Conservation (phyloP, 64 coral and sea anemone genomes). For the Astreopora myriophthalma region DNA sequence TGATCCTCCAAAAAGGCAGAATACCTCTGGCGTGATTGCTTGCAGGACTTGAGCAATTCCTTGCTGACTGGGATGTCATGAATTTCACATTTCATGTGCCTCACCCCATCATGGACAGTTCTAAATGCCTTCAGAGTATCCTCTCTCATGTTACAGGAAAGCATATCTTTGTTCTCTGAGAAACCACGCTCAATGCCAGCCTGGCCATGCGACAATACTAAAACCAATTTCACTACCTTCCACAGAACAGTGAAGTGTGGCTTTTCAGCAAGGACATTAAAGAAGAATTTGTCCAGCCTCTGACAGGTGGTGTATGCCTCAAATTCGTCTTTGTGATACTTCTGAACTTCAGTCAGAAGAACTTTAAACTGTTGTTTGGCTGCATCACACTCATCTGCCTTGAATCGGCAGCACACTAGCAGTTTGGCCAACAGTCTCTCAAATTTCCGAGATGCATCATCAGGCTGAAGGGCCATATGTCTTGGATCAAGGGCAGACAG, state of each 20-base stretch:
- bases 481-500: slow-evolving; percentile 30
- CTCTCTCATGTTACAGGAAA: slow-evolving; percentile 59
- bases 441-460: slow-evolving; percentile 72
- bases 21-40: slow-evolving; percentile 65
- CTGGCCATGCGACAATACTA: slow-evolving; percentile 50
- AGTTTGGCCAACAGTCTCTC: slow-evolving; percentile 69
- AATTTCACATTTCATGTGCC: slow-evolving; percentile 65
- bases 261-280: slow-evolving; percentile 53
- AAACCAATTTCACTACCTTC: slow-evolving; percentile 60
- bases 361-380: slow-evolving; percentile 59
- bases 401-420: slow-evolving; percentile 55
- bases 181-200: slow-evolving; percentile 61
- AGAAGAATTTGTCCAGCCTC: slow-evolving; percentile 60
- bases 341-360: slow-evolving; percentile 43
- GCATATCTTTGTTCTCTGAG: slow-evolving; percentile 59
- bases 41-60: slow-evolving; percentile 61
- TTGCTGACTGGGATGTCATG: slow-evolving; percentile 66
- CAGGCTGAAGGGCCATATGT: slow-evolving; percentile 62
- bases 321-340: slow-evolving; percentile 76
- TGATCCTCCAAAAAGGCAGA: slow-evolving; percentile 63
- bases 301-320: slow-evolving; percentile 73
- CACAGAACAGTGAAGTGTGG: slow-evolving; percentile 57
- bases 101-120: slow-evolving; percentile 67
- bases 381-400: slow-evolving; percentile 63
- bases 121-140: slow-evolving; percentile 66